Percentiles rank a stretch among this genome's conserved stretches.
Conservation (phyloP, 2,113 vertebrate genomes). For the Sylvilagus bachmani region DNA sequence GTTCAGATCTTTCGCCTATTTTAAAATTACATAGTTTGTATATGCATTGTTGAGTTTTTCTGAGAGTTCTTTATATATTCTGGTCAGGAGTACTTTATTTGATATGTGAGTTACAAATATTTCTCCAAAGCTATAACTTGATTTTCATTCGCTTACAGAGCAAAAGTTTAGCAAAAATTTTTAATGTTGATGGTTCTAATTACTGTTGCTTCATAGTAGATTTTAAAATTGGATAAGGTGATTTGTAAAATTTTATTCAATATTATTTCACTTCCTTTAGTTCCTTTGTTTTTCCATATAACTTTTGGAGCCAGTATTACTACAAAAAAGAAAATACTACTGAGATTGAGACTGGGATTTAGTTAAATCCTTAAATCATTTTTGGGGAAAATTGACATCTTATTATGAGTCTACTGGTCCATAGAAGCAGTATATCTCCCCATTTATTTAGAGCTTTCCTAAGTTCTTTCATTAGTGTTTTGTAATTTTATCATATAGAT, state of each 20-base stretch:
- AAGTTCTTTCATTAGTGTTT: constrained; percentile 10
- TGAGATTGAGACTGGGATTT: neutral
- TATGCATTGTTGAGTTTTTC: constrained; percentile 36
- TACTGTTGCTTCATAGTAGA: constrained; percentile 42
- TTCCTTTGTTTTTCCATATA: neutral
- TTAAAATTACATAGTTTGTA: constrained; percentile 2
- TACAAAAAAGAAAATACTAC: constrained; percentile 9
- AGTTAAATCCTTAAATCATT: constrained; percentile 55
- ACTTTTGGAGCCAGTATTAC: neutral
- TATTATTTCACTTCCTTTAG: neutral
- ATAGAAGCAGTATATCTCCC: neutral
- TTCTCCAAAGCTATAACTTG: neutral
- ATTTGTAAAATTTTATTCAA: constrained; percentile 47
- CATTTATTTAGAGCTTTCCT: neutral
- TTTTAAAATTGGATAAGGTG: neutral
- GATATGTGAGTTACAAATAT: constrained; percentile 27
- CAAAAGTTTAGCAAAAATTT: neutral
- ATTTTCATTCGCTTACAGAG: constrained; percentile 14
- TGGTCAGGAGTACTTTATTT: constrained; percentile 17
- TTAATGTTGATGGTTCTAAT: constrained; percentile 37
- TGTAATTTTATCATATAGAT: neutral
- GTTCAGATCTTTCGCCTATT: neutral
- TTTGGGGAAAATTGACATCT: neutral
- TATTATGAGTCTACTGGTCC: neutral
- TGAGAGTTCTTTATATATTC: constrained; percentile 38